phyloP scores from a whole-genome alignment of 2,888 invertebrate genomes.

The Malachius bipustulatus region DNA sequence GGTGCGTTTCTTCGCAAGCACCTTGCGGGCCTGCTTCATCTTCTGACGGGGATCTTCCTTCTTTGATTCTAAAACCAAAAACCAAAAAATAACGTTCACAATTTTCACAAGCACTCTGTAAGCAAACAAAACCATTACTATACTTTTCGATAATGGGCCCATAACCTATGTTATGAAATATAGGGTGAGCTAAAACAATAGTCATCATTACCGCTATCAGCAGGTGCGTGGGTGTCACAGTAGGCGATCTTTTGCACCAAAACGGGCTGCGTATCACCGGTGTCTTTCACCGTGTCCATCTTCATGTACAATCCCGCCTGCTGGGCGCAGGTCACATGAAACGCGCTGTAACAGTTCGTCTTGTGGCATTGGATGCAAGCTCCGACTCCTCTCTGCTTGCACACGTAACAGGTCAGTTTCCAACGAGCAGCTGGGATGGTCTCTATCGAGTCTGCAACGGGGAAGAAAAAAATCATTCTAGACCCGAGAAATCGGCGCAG shows the following conservation, averaged over 20 bases:
- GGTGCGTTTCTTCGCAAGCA: conserved; percentile 78
- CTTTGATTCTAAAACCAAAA: too few species aligned
- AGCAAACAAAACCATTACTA: too few species aligned
- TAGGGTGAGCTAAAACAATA: background rate
- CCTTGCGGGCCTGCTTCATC: conserved; percentile 78
- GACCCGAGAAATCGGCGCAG: background rate
- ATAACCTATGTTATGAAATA: background rate
- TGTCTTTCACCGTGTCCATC: conserved; percentile 78
- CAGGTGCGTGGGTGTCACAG: conserved; percentile 87
- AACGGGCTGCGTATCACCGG: conserved; percentile 49
- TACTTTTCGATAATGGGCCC: too few species aligned
- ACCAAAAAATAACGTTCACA: too few species aligned
- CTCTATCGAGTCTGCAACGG: conserved; percentile 70
- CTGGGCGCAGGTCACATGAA: conserved; percentile 98
- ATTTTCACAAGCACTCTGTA: too few species aligned
- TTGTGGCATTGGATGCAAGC: conserved; percentile 98
- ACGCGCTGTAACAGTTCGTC: conserved; percentile 91
- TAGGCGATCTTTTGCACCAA: conserved; percentile 91
- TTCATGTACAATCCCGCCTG: conserved; percentile 92
- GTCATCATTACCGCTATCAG: conserved; percentile 36
- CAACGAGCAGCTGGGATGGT: conserved; percentile 92
- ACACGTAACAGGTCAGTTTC: conserved; percentile 94
- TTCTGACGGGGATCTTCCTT: conserved; percentile 63
- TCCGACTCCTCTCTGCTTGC: conserved; percentile 83
- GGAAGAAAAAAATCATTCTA: conserved; percentile 3